phyloP scores from a whole-genome alignment of 2,888 invertebrate species.

The Pimpla rufipes region DNA sequence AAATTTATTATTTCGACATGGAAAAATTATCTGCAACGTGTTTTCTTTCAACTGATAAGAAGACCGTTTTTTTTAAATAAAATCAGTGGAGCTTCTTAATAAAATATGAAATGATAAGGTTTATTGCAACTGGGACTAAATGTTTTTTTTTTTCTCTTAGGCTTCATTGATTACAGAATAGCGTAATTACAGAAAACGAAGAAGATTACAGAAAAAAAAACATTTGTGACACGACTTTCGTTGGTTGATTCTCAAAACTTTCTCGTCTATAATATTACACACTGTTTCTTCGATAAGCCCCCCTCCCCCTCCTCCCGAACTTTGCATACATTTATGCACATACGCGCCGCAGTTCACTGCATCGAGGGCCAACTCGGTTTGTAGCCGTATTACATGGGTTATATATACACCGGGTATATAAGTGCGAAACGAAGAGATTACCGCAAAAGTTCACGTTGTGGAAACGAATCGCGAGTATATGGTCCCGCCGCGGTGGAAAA shows the following conservation, averaged over 20 bases:
- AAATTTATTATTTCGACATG: too few relatives aligned
- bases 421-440: constrained; percentile 64
- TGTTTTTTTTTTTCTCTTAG: too few relatives aligned
- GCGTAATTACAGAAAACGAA: too few relatives aligned
- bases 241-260: neutral
- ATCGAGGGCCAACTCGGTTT: neutral
- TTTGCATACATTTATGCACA: constrained; percentile 34
- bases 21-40: too few relatives aligned
- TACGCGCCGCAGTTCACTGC: constrained; percentile 18
- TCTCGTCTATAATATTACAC: neutral
- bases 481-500: constrained; percentile 49
- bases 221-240: neutral
- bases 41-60: too few relatives aligned
- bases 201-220: too few relatives aligned
- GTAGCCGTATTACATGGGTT: neutral
- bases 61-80: too few relatives aligned
- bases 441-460: constrained; percentile 57
- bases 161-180: too few relatives aligned
- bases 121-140: too few relatives aligned
- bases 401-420: neutral
- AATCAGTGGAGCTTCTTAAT: too few relatives aligned
- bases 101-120: too few relatives aligned
- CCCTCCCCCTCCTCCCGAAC: too few relatives aligned
- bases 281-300: neutral
- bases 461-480: constrained; percentile 58